phyloP scores from a whole-genome alignment of 35 echinoderm and acorn worm species.

The Apostichopus japonicus region DNA sequence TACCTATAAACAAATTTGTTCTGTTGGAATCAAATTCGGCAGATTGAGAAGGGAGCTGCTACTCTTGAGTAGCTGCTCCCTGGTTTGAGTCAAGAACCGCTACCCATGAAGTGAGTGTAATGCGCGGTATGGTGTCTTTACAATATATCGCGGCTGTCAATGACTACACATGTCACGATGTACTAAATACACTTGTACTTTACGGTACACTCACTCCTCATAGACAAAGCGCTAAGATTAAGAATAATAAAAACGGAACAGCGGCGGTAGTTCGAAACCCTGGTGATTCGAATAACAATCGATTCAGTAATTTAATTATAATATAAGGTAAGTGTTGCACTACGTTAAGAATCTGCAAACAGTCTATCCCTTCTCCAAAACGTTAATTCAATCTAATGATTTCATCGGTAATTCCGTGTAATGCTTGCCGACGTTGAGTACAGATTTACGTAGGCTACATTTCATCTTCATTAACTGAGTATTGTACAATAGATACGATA shows the following conservation, averaged over 20 bases:
- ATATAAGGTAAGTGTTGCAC: not conserved
- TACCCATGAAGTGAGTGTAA: too few relatives aligned
- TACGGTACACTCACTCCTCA: not conserved
- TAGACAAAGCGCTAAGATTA: not conserved
- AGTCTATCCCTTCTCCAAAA: too few relatives aligned
- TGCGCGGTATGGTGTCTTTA: too few relatives aligned
- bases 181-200: not conserved
- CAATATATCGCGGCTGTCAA: too few relatives aligned
- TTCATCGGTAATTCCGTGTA: not conserved
- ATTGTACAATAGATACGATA: not conserved
- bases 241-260: not conserved
- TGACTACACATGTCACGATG: too few relatives aligned
- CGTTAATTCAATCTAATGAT: too few relatives aligned
- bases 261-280: not conserved
- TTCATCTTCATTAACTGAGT: not conserved
- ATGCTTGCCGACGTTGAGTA: not conserved
- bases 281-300: not conserved
- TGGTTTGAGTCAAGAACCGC: too few relatives aligned
- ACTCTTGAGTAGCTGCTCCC: too few relatives aligned
- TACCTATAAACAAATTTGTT: too few relatives aligned
- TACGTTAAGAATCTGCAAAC: not conserved
- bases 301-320: not conserved
- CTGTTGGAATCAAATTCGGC: too few relatives aligned
- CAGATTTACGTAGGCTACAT: not conserved
- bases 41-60: too few relatives aligned